Base-by-base conservation (phyloP, 2,888 invertebrate genomes). In the Drosophila meridionalis region DNA sequence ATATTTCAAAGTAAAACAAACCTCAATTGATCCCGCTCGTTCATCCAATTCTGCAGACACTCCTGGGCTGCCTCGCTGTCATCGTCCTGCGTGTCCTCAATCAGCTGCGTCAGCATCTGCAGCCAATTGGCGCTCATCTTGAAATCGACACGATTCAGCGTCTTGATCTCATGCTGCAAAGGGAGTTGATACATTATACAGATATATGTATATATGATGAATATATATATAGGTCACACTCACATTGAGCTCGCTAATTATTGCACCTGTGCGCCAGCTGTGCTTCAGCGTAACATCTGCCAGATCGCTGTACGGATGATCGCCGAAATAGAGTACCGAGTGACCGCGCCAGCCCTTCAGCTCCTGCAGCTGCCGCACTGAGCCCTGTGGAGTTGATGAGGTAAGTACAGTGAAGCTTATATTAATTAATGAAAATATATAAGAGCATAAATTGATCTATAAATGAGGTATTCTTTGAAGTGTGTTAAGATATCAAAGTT, bases 251-350 rank as follows among this genome's bases (percentile, higher is more conserved):
- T 99, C 99, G 83, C 97, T 97, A 78, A 99, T 99, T 76, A 99
- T 99, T 43, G 99, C 99, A 0, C 99, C 99, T 4, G 99, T 99
- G 82, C 98, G 95, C 99, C 99, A 99, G 58, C 99, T 99, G 93
- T 99, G 98, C 91, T 98, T 97, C 42, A 99, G 94, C 1, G 98
- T 98, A 45, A 98, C 98, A 94, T 99, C 99, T 9, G 99, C 99
- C 68, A 99, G 94, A 94, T 99, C 99, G 90, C 96, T 98, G 94
- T 99, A 99, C 0, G 99, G 99, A 94, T 99, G 99, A 94, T 99
- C 99, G 0, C 99, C 99, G 93, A 99, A 99, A 93, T 99, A 99
- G 30, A 99, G 93, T 48, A 99, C 99, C 87, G 97, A 97, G 89
- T 97, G 97, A 0, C 98, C 98, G 66, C 95, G 94, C 98, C 99